Percentiles rank a stretch among this genome's conserved stretches.
These are phyloP conservation scores for Marronus borbonicus DNA, from an alignment of 2,888 invertebrate genomes.

Conservation along the genomic window DNA sequence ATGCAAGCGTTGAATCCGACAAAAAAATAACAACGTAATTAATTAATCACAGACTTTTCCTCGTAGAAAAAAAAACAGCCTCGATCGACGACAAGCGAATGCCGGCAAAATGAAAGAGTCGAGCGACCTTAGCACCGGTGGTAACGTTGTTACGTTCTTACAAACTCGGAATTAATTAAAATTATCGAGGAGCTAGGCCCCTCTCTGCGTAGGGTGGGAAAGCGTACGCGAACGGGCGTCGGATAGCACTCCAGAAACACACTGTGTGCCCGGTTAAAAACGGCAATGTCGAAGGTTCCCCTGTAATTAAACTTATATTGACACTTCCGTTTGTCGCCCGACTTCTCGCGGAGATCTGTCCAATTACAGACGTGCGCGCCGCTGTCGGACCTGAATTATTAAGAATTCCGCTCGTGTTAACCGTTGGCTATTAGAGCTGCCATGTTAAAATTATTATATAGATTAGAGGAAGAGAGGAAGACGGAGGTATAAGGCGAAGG, in stretches of 20 bases:
- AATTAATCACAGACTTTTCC: constrained; percentile 23
- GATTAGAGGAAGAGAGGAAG: constrained; percentile 35
- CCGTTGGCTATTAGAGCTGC: constrained; percentile 46
- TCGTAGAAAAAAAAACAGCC: background rate
- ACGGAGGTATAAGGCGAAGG: constrained; percentile 13
- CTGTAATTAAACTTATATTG: constrained; percentile 65
- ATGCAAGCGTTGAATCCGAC: background rate
- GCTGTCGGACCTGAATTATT: constrained; percentile 52
- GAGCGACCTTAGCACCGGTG: constrained; percentile 22
- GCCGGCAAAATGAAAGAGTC: constrained; percentile 24
- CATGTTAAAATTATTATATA: constrained; percentile 47
- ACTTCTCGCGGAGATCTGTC: constrained; percentile 58
- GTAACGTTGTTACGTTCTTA: constrained; percentile 44
- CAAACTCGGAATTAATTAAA: constrained; percentile 54
- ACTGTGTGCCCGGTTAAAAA: constrained; percentile 5
- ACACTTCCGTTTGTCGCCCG: constrained; percentile 62
- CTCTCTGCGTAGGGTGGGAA: background rate
- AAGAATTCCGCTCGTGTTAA: constrained; percentile 51
- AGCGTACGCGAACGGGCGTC: constrained; percentile 1
- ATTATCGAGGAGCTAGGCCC: constrained; percentile 47
- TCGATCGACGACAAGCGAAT: constrained; percentile 5
- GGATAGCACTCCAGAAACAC: background rate
- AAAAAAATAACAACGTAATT: constrained; percentile 31
- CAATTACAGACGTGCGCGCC: constrained; percentile 55
- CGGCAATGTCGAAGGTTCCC: constrained; percentile 57